Evolutionary conservation across 2,888 invertebrate genomes (phyloP).

Genomic region (Euclidia mi): DNA sequence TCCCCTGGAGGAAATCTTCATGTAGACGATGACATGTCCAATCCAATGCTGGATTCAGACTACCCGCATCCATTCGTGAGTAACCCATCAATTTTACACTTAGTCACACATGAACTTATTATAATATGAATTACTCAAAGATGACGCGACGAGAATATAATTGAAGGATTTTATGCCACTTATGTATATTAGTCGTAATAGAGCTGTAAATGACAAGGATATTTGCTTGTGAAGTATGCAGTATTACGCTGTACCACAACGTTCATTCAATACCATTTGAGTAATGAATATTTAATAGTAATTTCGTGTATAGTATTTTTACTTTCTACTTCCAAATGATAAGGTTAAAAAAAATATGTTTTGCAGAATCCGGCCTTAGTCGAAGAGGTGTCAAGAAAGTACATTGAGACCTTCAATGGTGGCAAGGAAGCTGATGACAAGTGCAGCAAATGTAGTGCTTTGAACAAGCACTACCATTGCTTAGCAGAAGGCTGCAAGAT

Average conservation of each 20-base stretch:
- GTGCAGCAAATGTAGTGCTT: constrained; percentile 89
- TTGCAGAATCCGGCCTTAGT: constrained; percentile 89
- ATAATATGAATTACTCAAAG: constrained; percentile 23
- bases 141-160: constrained; percentile 43
- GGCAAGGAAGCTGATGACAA: constrained; percentile 89
- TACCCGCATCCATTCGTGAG: constrained; percentile 83
- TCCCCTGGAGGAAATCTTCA: constrained; percentile 82
- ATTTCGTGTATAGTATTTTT: too few species aligned
- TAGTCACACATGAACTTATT: constrained; percentile 37
- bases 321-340: too few species aligned
- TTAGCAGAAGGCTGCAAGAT: constrained; percentile 94
- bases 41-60: constrained; percentile 78
- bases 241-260: neutral
- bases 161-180: constrained; percentile 55
- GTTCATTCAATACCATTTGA: neutral
- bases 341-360: neutral
- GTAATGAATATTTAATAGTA: too few species aligned
- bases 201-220: constrained; percentile 23
- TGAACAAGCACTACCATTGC: constrained; percentile 97
- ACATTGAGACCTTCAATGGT: constrained; percentile 85
- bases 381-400: constrained; percentile 88
- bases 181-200: constrained; percentile 39
- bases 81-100: constrained; percentile 39
- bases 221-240: neutral
- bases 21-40: constrained; percentile 84